Conservation (phyloP, 2,797 vertebrate genomes). For the Rhadinocentrus ornatus region DNA sequence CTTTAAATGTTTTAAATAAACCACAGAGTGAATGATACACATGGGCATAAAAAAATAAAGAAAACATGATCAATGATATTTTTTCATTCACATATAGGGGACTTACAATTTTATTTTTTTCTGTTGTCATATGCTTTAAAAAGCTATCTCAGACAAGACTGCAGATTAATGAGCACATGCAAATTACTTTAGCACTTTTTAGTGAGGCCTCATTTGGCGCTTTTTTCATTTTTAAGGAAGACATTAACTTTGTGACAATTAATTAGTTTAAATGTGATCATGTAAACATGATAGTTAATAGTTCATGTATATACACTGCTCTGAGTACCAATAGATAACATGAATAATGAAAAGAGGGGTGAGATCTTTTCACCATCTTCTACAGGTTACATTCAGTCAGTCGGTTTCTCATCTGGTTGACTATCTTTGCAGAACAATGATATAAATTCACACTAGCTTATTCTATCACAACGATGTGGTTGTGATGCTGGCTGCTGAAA, state of each 20-base stretch:
- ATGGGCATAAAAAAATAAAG: conserved; percentile 41
- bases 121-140: conserved; percentile 30
- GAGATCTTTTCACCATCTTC: conserved; percentile 73
- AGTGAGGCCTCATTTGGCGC: conserved; percentile 72
- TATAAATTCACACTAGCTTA: conserved; percentile 71
- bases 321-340: conserved; percentile 62
- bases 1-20: conserved; percentile 55
- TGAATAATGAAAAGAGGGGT: conserved; percentile 59
- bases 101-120: conserved; percentile 48
- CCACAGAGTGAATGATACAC: conserved; percentile 47
- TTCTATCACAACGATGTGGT: conserved; percentile 51
- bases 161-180: conserved; percentile 27
- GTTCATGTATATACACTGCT: conserved; percentile 26
- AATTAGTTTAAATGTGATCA: conserved; percentile 27
- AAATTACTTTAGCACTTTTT: conserved; percentile 38
- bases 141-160: conserved; percentile 33
- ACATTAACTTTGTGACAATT: conserved; percentile 56
- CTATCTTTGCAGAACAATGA: conserved; percentile 73
- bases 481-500: conserved; percentile 50
- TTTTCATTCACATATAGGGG: conserved; percentile 71
- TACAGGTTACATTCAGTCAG: conserved; percentile 86
- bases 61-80: conserved; percentile 44
- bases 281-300: conserved; percentile 42
- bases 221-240: conserved; percentile 63
- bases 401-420: conserved; percentile 80